These are phyloP conservation scores for Chorisops tibialis DNA, from an alignment of 2,888 invertebrate species.

Conservation along the genomic window DNA sequence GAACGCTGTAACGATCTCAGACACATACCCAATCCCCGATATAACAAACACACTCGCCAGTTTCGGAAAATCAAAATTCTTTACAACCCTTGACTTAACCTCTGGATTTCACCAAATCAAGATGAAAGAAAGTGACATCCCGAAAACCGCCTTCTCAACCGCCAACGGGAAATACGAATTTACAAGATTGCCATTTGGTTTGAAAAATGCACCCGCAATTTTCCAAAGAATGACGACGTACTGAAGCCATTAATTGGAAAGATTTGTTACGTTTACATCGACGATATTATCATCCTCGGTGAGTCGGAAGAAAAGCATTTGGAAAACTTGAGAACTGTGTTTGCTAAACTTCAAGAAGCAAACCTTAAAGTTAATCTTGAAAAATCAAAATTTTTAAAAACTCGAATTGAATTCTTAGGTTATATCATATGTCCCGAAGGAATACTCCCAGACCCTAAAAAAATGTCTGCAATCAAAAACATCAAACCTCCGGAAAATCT, in stretches of 20 bases:
- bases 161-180: conserved; percentile 29
- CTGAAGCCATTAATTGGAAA: conserved; percentile 29
- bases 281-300: conserved; percentile 22
- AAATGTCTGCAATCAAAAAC: conserved; percentile 2
- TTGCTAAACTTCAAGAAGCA: neutral
- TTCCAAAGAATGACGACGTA: conserved; percentile 36
- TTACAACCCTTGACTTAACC: conserved; percentile 35
- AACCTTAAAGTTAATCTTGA: conserved; percentile 4
- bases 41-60: conserved; percentile 33
- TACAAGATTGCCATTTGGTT: conserved; percentile 12
- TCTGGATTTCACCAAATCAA: conserved; percentile 36
- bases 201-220: conserved; percentile 25
- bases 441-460: conserved; percentile 17
- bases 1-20: conserved; percentile 33
- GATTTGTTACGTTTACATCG: conserved; percentile 31
- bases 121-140: conserved; percentile 33
- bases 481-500: conserved; percentile 15
- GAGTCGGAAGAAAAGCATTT: conserved; percentile 12
- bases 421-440: conserved; percentile 10
- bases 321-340: neutral
- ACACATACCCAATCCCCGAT: conserved; percentile 22
- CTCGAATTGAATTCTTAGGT: conserved; percentile 8
- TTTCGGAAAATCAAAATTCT: conserved; percentile 34
- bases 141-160: conserved; percentile 35
- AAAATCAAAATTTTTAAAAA: conserved; percentile 9